These are phyloP conservation scores for Prinia subflava DNA, from an alignment of 2,113 vertebrate species.

Conservation along the genomic window DNA sequence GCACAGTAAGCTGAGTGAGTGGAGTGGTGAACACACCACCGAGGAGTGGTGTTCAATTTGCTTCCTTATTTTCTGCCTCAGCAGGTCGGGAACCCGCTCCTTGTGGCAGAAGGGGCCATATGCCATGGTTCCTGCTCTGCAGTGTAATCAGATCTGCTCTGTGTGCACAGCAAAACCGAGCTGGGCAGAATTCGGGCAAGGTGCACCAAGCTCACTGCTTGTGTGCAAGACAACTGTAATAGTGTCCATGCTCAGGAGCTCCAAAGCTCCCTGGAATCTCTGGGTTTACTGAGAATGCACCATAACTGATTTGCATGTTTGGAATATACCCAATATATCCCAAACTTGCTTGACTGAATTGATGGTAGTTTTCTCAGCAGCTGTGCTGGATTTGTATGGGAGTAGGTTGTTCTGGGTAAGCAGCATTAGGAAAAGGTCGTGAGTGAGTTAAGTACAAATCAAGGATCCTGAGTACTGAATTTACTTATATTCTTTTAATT, in stretches of 20 bases:
- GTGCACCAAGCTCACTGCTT: not conserved
- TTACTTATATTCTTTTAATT: not conserved
- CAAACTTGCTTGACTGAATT: not conserved
- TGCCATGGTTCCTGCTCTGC: not conserved
- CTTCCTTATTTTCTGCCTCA: slow-evolving; percentile 31
- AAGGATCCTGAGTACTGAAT: not conserved
- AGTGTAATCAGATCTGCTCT: not conserved
- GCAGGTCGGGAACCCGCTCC: not conserved
- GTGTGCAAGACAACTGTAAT: not conserved
- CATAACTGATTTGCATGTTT: not conserved
- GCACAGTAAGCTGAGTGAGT: not conserved
- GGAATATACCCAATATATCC: rapidly evolving
- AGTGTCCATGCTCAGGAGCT: not conserved
- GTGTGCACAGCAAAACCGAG: not conserved
- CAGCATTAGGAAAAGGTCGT: not conserved
- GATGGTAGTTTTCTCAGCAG: not conserved
- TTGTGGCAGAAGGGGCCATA: not conserved
- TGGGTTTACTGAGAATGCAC: not conserved
- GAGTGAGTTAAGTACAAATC: not conserved
- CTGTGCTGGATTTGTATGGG: not conserved
- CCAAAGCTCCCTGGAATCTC: not conserved
- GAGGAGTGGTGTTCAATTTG: not conserved
- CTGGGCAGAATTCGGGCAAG: not conserved
- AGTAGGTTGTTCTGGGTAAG: not conserved
- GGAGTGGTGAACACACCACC: not conserved